These are phyloP conservation scores for Pantelozetes paolii DNA, from an alignment of 2,888 invertebrate species.

Conservation along the genomic window DNA sequence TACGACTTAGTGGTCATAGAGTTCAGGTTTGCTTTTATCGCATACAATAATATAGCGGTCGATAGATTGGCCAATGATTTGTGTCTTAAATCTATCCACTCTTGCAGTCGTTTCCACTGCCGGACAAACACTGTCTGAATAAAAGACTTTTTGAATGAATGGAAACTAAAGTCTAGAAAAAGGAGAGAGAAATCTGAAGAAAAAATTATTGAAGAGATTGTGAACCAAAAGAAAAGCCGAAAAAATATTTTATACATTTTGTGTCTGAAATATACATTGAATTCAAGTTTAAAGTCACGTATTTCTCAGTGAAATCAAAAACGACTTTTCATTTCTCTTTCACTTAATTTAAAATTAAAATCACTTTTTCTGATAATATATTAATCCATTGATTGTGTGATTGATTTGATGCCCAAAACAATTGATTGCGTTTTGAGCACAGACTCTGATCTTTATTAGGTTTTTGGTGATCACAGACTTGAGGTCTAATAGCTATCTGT, in stretches of 20 bases:
- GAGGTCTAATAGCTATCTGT: not conserved
- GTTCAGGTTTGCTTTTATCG: not conserved
- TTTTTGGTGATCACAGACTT: not conserved
- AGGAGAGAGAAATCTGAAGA: not conserved
- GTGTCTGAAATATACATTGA: not conserved
- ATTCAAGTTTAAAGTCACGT: not conserved
- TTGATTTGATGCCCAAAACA: not conserved
- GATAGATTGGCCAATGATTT: not conserved
- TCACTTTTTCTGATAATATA: no score
- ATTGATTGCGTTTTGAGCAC: not conserved
- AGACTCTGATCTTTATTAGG: no score
- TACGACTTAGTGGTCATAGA: not conserved
- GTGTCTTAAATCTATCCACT: not conserved
- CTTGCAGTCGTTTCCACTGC: not conserved
- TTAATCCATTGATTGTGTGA: not conserved
- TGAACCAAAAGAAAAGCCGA: not conserved
- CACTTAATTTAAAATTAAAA: no score
- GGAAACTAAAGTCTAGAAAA: constrained; percentile 8
- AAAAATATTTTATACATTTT: not conserved
- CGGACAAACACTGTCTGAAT: not conserved
- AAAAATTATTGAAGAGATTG: not conserved
- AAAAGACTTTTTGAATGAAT: not conserved
- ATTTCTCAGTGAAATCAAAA: not conserved
- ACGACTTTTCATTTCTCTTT: not conserved
- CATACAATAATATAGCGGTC: constrained; percentile 8